phyloP scores from a whole-genome alignment of 2,888 invertebrate genomes.

The Patella pellucida region DNA sequence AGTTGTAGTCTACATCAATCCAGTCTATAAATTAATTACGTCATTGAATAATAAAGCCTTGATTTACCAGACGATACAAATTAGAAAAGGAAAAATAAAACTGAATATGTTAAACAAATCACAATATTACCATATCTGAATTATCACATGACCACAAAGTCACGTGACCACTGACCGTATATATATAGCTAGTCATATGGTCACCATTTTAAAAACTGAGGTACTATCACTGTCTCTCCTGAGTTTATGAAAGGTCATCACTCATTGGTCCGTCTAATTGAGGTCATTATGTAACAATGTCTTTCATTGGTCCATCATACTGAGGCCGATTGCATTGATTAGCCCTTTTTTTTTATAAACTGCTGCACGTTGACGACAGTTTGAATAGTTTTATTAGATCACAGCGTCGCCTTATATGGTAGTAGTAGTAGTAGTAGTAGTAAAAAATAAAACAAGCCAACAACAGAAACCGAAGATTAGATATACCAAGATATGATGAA shows the following conservation, averaged over 20 bases:
- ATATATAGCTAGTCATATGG: not conserved
- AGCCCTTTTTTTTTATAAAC: not conserved
- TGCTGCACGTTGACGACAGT: not conserved
- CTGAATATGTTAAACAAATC: not conserved
- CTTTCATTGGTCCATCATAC: not conserved
- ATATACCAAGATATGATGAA: not conserved
- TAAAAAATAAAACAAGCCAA: not conserved
- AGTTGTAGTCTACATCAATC: too few relatives aligned
- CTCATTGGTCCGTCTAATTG: not conserved
- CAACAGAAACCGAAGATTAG: not conserved
- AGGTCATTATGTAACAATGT: not conserved
- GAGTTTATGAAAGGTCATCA: slow-evolving; percentile 4
- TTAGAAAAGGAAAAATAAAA: too few relatives aligned
- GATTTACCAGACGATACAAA: not conserved
- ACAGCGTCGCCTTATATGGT: slow-evolving; percentile 9
- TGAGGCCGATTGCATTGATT: slow-evolving; percentile 9
- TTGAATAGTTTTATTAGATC: not conserved
- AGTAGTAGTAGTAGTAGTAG: slow-evolving; percentile 5
- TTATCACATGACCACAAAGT: slow-evolving; percentile 6
- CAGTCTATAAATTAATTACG: too few relatives aligned
- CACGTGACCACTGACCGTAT: not conserved
- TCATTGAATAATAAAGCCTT: not conserved
- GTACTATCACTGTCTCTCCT: slow-evolving; percentile 10
- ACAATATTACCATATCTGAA: slow-evolving; percentile 1
- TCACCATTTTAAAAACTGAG: not conserved